A percentile compares a stretch with the other conserved stretches of the same genome.
These are phyloP conservation scores for Galagoides demidoff DNA, from an alignment of 2,797 vertebrate species.

Conservation along the genomic window DNA sequence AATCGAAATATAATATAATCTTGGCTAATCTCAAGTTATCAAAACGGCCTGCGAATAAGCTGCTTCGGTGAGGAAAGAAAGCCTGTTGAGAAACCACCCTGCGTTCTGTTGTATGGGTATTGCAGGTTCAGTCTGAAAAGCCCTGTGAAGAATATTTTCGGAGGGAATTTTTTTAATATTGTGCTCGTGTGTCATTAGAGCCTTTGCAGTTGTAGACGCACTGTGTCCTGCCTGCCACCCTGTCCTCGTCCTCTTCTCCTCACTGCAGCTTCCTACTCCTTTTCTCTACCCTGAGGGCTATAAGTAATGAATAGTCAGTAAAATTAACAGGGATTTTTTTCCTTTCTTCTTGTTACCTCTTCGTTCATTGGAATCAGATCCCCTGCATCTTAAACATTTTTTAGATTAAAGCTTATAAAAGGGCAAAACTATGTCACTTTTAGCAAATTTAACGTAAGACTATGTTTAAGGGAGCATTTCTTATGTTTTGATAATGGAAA, in stretches of 20 bases:
- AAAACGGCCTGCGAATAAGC: constrained; percentile 16
- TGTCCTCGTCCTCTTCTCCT: not conserved
- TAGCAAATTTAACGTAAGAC: not conserved
- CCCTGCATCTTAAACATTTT: not conserved
- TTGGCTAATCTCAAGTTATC: constrained; percentile 26
- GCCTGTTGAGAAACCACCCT: rapidly evolving
- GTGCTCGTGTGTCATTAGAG: no score
- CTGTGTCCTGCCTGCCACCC: rapidly evolving
- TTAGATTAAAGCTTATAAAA: constrained; percentile 6
- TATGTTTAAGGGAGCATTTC: rapidly evolving
- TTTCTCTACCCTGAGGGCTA: not conserved
- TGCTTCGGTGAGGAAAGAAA: not conserved
- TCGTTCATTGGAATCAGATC: not conserved
- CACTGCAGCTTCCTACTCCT: not conserved
- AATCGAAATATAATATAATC: not conserved
- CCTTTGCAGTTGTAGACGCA: no score
- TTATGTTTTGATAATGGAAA: not conserved
- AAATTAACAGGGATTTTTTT: not conserved
- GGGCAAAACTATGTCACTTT: not conserved
- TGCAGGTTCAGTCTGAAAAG: not conserved
- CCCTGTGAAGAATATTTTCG: no score
- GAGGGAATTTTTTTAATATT: not conserved
- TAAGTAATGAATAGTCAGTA: not conserved
- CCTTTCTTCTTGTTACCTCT: not conserved
- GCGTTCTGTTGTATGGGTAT: rapidly evolving